Evolutionary conservation across 2,888 invertebrate genomes (phyloP).

Genomic region (Ochropacha duplaris): DNA sequence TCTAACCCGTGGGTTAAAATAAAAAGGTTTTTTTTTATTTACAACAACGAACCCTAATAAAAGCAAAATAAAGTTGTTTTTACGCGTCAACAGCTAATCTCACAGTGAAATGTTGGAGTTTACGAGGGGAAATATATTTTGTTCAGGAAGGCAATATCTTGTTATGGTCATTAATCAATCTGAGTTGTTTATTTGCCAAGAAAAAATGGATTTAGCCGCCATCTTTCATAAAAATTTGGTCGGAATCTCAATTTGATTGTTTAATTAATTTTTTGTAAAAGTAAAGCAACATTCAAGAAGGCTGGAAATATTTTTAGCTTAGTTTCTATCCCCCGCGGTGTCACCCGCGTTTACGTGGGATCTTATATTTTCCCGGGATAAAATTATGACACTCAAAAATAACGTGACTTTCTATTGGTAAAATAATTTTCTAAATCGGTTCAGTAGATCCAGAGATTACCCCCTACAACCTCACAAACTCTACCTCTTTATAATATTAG

Average conservation of each 20-base stretch:
- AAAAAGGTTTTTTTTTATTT: too few relatives aligned
- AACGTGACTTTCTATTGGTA: not conserved
- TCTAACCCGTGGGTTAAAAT: too few relatives aligned
- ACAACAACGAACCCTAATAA: constrained; percentile 6
- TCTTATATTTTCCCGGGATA: too few relatives aligned
- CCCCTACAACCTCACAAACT: too few relatives aligned
- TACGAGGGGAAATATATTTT: constrained; percentile 1
- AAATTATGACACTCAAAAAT: too few relatives aligned
- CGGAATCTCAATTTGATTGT: not conserved
- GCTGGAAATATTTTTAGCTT: not conserved
- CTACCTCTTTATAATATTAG: too few relatives aligned
- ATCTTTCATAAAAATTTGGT: not conserved
- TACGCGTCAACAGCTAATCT: constrained; percentile 25
- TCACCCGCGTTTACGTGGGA: too few relatives aligned
- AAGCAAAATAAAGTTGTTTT: constrained; percentile 13
- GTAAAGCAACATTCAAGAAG: not conserved
- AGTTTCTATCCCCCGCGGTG: too few relatives aligned
- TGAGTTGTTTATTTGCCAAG: constrained; percentile 4
- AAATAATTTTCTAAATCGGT: not conserved
- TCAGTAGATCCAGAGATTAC: too few relatives aligned
- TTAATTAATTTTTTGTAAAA: not conserved
- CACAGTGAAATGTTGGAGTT: constrained; percentile 19
- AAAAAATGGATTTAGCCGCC: not conserved
- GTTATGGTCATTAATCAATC: not conserved
- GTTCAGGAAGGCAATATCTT: not conserved